Conservation (phyloP, 1,140 invertebrate species). For the Contarinia nasturtii region DNA sequence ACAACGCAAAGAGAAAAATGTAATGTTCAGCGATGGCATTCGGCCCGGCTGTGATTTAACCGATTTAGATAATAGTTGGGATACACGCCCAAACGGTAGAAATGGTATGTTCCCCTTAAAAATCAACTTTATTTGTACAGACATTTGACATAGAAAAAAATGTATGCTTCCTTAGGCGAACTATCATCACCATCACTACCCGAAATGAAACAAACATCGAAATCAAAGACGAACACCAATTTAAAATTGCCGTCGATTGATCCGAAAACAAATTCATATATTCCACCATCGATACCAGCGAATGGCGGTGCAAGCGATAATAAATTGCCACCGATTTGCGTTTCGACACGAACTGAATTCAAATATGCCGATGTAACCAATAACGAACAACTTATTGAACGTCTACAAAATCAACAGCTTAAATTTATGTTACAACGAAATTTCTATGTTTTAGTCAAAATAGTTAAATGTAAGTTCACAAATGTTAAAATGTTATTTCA, state of each 20-base stretch:
- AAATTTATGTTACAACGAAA: conserved; percentile 66
- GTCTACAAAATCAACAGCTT: conserved; percentile 38
- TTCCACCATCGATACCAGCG: conserved; percentile 26
- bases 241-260: not conserved
- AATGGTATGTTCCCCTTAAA: too few species aligned
- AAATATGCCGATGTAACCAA: conserved; percentile 35
- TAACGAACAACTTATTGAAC: conserved; percentile 26
- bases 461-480: conserved; percentile 51
- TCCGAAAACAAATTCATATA: conserved; percentile 33
- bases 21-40: conserved; percentile 86
- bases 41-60: conserved; percentile 75
- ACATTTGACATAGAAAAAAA: too few species aligned
- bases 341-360: conserved; percentile 25
- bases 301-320: conserved; percentile 6
- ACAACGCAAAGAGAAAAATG: conserved; percentile 43
- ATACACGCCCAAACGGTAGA: not conserved
- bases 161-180: too few species aligned
- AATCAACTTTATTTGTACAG: too few species aligned
- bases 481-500: not conserved
- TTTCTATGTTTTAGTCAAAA: conserved; percentile 56
- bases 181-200: not conserved
- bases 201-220: not conserved
- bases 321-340: conserved; percentile 29
- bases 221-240: not conserved
- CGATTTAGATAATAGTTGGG: conserved; percentile 23